Evolutionary conservation across 1,140 invertebrate genomes (phyloP), one percentile per base, ranked within the genome.

Genomic region (Dendrolimus punctatus): DNA sequence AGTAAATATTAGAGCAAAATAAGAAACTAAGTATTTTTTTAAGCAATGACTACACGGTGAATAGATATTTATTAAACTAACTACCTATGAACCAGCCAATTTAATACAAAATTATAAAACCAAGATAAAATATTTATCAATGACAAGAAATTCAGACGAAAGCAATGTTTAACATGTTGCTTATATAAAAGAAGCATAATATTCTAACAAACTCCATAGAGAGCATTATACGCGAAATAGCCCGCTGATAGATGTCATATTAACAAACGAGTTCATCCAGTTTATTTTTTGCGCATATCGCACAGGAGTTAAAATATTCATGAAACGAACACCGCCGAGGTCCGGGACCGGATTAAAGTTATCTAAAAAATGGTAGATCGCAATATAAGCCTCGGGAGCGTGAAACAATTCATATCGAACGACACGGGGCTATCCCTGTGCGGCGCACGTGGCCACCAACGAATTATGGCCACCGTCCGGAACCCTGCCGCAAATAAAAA

Each of bases 241-340:
- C 39, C 63, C 57, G 52, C 40, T 62, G 71, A 78, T 78, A 74
- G 73, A 73, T 75, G 62, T 60, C 68, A 71, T 70, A 80, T 81
- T 81, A 84, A 81, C 80, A 79, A 81, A 78, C 68, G 72, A 68
- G 78, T 64, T 50, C 57, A 49, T 58, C 61, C 61, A 64, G 60
- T 63, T 66, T 80, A 73, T 82, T 80, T 78, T 76, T 57, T 57
- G 65, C 68, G 59, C 63, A 49, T 73, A 70, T 70, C 69, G 73
- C 72, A 71, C 48, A 64, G 59, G 57, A 75, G 73, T 68, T 84
- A 80, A 84, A 78, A 80, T 85, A 85, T 85, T 85, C 81, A 85
- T 82, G 69, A 71, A 68, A 48, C 54, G 71, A 64, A 73, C 72
- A 74, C 64, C 62, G 70, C 66, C 54, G 64, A 66, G 70, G 69